Conservation (phyloP, 2,797 vertebrate species). For the Salmo trutta region DNA sequence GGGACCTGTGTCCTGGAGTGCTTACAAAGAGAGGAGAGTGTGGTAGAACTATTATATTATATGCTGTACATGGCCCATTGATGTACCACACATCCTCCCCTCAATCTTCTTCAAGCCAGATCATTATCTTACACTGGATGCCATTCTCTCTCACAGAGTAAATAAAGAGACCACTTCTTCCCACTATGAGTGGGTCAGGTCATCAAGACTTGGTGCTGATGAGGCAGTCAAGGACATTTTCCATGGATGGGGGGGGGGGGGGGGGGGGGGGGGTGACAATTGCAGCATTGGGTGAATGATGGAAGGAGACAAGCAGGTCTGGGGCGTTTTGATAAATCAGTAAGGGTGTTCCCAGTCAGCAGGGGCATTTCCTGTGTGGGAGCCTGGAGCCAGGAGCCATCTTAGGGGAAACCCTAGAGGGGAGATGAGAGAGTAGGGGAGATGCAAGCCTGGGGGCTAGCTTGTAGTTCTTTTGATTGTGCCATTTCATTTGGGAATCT, state of each 20-base stretch:
- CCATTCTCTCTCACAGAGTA: slow-evolving; percentile 31
- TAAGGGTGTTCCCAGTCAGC: background rate
- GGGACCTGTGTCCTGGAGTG: background rate
- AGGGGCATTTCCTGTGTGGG: background rate
- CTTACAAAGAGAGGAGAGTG: background rate
- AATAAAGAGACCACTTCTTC: slow-evolving; percentile 23
- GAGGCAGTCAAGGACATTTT: slow-evolving; percentile 15
- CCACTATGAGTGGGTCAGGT: slow-evolving; percentile 22
- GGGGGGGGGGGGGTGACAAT: background rate
- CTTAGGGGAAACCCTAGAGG: background rate
- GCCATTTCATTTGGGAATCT: background rate
- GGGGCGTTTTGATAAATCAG: slow-evolving; percentile 22
- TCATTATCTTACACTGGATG: slow-evolving; percentile 39
- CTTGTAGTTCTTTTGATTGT: background rate
- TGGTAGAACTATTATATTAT: background rate
- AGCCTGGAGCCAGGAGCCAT: background rate
- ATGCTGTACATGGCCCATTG: background rate
- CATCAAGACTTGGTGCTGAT: slow-evolving; percentile 27
- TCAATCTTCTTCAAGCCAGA: slow-evolving; percentile 2
- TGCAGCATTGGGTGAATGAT: slow-evolving; percentile 14
- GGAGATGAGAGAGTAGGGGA: no score
- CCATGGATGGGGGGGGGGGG: background rate
- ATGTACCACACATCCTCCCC: slow-evolving; percentile 7
- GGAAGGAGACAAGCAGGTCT: slow-evolving; percentile 6
- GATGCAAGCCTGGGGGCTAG: background rate